Evolutionary conservation across 2,113 vertebrate species (phyloP).

Genomic region (Callorhinus ursinus): DNA sequence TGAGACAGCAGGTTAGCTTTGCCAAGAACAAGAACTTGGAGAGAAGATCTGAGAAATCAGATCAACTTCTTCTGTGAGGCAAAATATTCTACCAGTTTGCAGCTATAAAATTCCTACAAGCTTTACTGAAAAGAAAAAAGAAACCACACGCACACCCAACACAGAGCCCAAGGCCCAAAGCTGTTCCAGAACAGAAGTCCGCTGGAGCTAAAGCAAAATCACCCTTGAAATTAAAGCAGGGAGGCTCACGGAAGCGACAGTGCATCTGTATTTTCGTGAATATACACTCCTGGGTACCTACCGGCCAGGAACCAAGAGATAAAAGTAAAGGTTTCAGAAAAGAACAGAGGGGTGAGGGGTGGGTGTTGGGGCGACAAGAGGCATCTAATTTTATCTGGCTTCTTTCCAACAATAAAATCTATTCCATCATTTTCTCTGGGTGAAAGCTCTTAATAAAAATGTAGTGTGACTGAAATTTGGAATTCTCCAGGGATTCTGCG

Average conservation of each 20-base stretch:
- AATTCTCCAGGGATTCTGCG: slow-evolving; percentile 81
- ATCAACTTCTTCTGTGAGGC: not conserved
- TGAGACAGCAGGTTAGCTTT: not conserved
- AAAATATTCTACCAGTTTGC: not conserved
- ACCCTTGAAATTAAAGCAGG: slow-evolving; percentile 39
- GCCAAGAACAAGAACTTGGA: not conserved
- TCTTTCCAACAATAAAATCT: slow-evolving; percentile 86
- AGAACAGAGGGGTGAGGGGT: not conserved
- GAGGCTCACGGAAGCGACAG: slow-evolving; percentile 45
- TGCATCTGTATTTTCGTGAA: slow-evolving; percentile 65
- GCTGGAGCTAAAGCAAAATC: slow-evolving; percentile 40
- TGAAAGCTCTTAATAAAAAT: slow-evolving; percentile 85
- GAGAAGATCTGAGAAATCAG: not conserved
- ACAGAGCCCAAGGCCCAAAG: not conserved
- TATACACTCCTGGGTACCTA: slow-evolving; percentile 77
- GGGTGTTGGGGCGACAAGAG: slow-evolving; percentile 68
- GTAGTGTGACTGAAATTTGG: slow-evolving; percentile 85
- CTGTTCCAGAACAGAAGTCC: not conserved
- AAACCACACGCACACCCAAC: not conserved
- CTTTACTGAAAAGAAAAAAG: not conserved
- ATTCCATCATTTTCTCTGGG: slow-evolving; percentile 84
- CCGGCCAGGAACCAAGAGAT: slow-evolving; percentile 72
- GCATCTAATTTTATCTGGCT: slow-evolving; percentile 86
- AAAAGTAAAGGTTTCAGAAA: slow-evolving; percentile 69
- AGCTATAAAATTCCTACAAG: not conserved